phyloP scores from a whole-genome alignment of 2,888 invertebrate genomes.

The Alsophila aescularia region DNA sequence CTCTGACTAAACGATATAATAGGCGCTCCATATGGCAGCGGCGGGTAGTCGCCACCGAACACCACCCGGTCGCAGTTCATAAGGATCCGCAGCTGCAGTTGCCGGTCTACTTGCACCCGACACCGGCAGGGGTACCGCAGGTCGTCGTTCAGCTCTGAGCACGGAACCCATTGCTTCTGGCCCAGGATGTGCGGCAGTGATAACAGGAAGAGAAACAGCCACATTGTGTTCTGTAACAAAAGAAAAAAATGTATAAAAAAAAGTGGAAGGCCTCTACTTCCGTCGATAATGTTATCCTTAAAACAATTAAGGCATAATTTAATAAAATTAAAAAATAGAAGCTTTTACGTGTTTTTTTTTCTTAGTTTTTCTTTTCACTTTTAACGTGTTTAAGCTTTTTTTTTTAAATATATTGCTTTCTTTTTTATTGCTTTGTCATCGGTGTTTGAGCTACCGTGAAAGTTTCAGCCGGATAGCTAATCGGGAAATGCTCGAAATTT shows the following conservation, averaged over 20 bases:
- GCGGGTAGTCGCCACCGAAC: conserved; percentile 90
- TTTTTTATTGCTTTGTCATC: too few relatives aligned
- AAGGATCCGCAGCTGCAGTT: conserved; percentile 81
- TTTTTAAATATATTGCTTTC: too few relatives aligned
- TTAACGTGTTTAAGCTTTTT: too few relatives aligned
- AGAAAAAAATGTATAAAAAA: conserved; percentile 11
- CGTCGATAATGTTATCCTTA: too few relatives aligned
- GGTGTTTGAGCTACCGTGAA: too few relatives aligned
- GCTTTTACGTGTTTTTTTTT: too few relatives aligned
- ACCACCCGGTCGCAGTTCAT: conserved; percentile 94
- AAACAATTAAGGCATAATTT: too few relatives aligned
- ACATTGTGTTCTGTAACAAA: conserved; percentile 63
- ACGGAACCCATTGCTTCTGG: conserved; percentile 87
- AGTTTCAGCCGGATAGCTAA: too few relatives aligned
- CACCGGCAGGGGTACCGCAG: conserved; percentile 90
- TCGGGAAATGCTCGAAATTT: too few relatives aligned
- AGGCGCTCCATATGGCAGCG: conserved; percentile 91
- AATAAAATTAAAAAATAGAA: too few relatives aligned
- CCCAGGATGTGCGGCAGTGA: conserved; percentile 56
- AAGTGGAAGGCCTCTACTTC: too few relatives aligned
- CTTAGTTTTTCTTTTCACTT: too few relatives aligned
- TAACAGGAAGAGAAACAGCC: conserved; percentile 62
- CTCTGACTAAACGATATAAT: conserved; percentile 92
- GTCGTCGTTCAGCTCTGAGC: conserved; percentile 90
- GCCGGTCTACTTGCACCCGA: conserved; percentile 78